Evolutionary conservation across 2,888 invertebrate genomes (phyloP).

Genomic region (Drosophila anomelani): DNA sequence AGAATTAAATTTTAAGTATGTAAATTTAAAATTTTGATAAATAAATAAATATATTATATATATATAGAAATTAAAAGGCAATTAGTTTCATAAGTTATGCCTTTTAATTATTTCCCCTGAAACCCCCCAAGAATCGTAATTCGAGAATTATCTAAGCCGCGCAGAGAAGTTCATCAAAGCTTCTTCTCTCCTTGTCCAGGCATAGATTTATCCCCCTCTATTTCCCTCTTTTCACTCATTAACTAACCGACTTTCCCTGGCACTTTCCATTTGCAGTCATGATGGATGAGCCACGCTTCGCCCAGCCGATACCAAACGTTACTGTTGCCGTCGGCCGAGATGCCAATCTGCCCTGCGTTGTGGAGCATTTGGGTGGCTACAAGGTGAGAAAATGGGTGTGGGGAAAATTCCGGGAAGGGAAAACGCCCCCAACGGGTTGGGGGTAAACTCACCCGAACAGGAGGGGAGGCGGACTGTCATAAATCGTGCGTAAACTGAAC

Average conservation of each 20-base stretch:
- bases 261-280: constrained; percentile 87
- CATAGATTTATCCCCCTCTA: not conserved
- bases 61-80: not conserved
- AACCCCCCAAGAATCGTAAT: not conserved
- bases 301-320: constrained; percentile 96
- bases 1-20: not conserved
- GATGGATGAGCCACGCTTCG: constrained; percentile 94
- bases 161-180: not conserved
- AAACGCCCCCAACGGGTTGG: not conserved
- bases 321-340: constrained; percentile 95
- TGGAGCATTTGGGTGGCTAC: constrained; percentile 94
- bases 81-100: not conserved
- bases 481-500: constrained; percentile 62
- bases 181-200: not conserved
- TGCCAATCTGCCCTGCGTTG: constrained; percentile 94
- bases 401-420: not conserved
- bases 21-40: not conserved
- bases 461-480: constrained; percentile 33
- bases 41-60: not conserved
- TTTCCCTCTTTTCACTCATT: constrained; percentile 47
- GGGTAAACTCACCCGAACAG: not conserved
- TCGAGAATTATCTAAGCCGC: constrained; percentile 2
- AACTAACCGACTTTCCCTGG: constrained; percentile 59
- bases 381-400: constrained; percentile 87
- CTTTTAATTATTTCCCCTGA: not conserved